A percentile compares a stretch with the other conserved stretches of the same genome.
phyloP scores from a whole-genome alignment of 2,888 invertebrate species.

The Nomada goodeniana region DNA sequence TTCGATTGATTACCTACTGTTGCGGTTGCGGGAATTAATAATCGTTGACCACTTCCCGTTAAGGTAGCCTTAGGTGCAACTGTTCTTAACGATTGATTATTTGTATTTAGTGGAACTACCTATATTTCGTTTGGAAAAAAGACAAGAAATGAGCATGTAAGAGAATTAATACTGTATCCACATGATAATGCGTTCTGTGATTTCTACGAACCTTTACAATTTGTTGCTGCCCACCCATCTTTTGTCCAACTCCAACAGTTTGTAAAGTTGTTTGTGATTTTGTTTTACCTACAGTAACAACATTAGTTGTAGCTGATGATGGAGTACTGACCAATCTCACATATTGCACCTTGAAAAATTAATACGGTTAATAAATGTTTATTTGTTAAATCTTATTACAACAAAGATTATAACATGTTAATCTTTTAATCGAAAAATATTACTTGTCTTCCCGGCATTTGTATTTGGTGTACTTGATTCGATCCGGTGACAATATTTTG shows the following conservation, averaged over 20 bases:
- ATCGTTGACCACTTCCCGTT: slow-evolving; percentile 80
- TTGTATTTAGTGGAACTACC: slow-evolving; percentile 81
- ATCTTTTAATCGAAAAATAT: slow-evolving; percentile 69
- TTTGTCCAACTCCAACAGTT: slow-evolving; percentile 80
- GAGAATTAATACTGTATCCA: background rate
- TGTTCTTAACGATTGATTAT: slow-evolving; percentile 79
- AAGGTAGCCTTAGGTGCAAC: slow-evolving; percentile 83
- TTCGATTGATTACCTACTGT: slow-evolving; percentile 77
- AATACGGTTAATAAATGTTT: slow-evolving; percentile 31
- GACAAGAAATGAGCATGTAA: background rate
- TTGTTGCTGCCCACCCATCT: slow-evolving; percentile 80
- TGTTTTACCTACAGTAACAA: slow-evolving; percentile 81
- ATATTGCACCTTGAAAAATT: slow-evolving; percentile 86
- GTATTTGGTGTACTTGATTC: slow-evolving; percentile 89
- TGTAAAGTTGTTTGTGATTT: slow-evolving; percentile 79
- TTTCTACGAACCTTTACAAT: slow-evolving; percentile 79
- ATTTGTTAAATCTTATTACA: background rate
- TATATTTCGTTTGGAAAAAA: slow-evolving; percentile 44
- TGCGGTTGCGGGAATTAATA: slow-evolving; percentile 83
- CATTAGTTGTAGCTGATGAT: slow-evolving; percentile 81
- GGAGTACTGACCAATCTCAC: slow-evolving; percentile 89
- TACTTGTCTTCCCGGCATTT: slow-evolving; percentile 90
- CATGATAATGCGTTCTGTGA: background rate
- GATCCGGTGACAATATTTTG: slow-evolving; percentile 83
- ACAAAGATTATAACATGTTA: background rate